Conservation (phyloP, 2,797 vertebrate genomes). For the Periophthalmus magnuspinnatus region DNA sequence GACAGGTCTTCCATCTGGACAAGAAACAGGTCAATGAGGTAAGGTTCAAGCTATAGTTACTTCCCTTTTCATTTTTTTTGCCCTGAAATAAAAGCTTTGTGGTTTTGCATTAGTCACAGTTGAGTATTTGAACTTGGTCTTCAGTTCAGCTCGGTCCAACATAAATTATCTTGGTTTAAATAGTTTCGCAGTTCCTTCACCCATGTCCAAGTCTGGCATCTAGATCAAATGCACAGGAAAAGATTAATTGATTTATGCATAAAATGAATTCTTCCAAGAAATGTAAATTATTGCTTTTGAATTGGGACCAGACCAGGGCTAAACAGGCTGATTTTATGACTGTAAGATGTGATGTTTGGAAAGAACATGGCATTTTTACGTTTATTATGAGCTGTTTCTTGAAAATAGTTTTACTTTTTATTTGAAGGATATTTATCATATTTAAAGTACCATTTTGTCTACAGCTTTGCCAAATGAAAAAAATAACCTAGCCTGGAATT, state of each 20-base stretch:
- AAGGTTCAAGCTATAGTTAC: conserved; percentile 42
- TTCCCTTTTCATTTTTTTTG: conserved; percentile 6
- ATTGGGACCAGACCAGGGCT: conserved; percentile 20
- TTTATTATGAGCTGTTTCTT: conserved; percentile 2
- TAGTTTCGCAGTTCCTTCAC: conserved; percentile 37
- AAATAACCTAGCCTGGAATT: background rate
- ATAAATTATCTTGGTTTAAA: conserved; percentile 31
- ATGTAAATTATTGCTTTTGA: conserved; percentile 38
- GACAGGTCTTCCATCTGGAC: conserved; percentile 96
- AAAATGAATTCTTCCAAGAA: conserved; percentile 39
- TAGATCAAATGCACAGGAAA: conserved; percentile 42
- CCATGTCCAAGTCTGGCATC: conserved; percentile 36
- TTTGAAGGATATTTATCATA: background rate
- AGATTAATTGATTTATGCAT: conserved; percentile 45
- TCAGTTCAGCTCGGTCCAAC: conserved; percentile 9
- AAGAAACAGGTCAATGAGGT: conserved; percentile 99
- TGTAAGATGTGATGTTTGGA: conserved; percentile 18
- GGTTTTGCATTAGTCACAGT: conserved; percentile 29
- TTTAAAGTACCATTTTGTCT: background rate
- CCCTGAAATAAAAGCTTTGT: conserved; percentile 9
- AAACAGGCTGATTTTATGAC: conserved; percentile 29
- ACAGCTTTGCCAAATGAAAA: background rate
- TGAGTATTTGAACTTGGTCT: conserved; percentile 24
- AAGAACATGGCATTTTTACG: background rate
- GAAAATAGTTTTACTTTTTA: background rate